phyloP scores from a whole-genome alignment of 2,113 vertebrate genomes.

The Corvus hawaiiensis region DNA sequence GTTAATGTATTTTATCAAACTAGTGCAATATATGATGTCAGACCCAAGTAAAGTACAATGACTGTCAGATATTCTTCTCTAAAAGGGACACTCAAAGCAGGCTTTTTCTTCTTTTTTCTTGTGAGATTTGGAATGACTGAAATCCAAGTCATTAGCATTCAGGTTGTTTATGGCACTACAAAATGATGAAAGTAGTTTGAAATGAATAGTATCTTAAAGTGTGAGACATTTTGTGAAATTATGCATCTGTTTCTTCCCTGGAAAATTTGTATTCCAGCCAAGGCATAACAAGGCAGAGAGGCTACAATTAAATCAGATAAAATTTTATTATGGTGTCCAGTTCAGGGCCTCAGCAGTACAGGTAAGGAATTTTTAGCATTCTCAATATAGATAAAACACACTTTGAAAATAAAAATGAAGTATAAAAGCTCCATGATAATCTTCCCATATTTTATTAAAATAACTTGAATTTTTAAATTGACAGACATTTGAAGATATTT shows the following conservation, averaged over 20 bases:
- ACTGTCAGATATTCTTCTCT: background rate
- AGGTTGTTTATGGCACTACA: conserved; percentile 40
- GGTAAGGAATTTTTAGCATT: background rate
- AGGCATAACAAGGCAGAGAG: background rate
- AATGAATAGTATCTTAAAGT: conserved; percentile 20
- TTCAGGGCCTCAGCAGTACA: background rate
- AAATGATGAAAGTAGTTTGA: conserved; percentile 17
- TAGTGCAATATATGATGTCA: background rate
- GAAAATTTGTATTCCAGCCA: conserved; percentile 16
- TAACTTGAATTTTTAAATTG: background rate
- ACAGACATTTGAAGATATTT: background rate
- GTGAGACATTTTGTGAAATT: conserved; percentile 50
- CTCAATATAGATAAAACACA: background rate
- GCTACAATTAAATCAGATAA: background rate
- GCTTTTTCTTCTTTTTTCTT: background rate
- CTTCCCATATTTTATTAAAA: background rate
- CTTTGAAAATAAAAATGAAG: background rate
- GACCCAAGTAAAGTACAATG: background rate
- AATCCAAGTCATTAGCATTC: conserved; percentile 37
- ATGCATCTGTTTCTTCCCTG: conserved; percentile 37
- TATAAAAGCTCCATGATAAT: background rate
- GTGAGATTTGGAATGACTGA: background rate
- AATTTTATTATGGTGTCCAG: background rate
- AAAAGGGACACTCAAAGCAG: background rate
- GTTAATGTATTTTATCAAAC: background rate